Conservation (phyloP, 2,888 invertebrate genomes). For the Luffia ferchaultella region DNA sequence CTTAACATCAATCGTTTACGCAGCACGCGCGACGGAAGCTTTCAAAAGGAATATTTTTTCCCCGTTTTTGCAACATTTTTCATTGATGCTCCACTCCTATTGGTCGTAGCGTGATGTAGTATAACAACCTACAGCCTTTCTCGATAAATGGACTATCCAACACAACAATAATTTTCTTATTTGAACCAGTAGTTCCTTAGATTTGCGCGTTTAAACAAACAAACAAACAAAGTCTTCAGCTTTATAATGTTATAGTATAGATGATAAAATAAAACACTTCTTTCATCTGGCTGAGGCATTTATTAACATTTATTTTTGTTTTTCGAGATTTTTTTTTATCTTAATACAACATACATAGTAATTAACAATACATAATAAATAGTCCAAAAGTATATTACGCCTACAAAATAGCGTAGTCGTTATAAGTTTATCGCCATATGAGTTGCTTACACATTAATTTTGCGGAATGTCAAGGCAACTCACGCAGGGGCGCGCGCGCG, state of each 20-base stretch:
- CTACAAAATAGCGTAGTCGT: constrained; percentile 67
- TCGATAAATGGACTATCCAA: too few species aligned
- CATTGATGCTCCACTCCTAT: too few species aligned
- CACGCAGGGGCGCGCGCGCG: constrained; percentile 26
- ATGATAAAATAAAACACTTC: constrained; percentile 31
- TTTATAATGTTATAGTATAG: neutral
- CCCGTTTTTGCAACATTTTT: too few species aligned
- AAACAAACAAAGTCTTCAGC: too few species aligned
- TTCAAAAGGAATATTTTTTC: too few species aligned
- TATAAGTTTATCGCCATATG: constrained; percentile 63
- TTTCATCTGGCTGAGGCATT: constrained; percentile 65
- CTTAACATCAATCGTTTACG: too few species aligned
- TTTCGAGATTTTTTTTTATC: constrained; percentile 54
- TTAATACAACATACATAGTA: constrained; percentile 68
- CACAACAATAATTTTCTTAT: too few species aligned
- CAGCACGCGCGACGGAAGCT: too few species aligned
- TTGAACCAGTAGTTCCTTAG: too few species aligned
- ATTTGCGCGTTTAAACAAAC: too few species aligned
- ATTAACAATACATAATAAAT: constrained; percentile 68
- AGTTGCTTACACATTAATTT: constrained; percentile 45
- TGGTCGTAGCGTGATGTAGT: too few species aligned
- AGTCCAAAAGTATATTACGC: constrained; percentile 68
- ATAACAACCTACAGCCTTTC: too few species aligned
- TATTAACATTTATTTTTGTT: constrained; percentile 66
- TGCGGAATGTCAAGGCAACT: constrained; percentile 51